phyloP scores from a whole-genome alignment of 2,113 vertebrate species.

The Protobothrops flavoviridis region DNA sequence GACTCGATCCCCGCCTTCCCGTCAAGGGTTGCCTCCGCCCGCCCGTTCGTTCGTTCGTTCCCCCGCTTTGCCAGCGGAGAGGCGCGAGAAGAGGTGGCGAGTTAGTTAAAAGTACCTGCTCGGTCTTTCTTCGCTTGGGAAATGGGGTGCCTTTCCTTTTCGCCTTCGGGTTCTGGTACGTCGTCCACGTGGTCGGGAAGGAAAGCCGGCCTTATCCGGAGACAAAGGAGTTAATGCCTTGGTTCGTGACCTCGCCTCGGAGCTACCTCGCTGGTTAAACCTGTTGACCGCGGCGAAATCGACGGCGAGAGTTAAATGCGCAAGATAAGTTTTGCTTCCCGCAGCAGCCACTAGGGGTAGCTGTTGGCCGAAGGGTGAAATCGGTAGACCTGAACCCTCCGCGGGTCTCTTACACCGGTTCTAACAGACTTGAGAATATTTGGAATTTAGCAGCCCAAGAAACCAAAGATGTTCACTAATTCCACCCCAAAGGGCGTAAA shows the following conservation, averaged over 20 bases:
- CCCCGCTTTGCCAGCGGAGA: background rate
- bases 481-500: background rate
- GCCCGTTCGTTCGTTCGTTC: no score
- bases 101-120: background rate
- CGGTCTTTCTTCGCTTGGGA: background rate
- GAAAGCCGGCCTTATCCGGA: background rate
- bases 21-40: background rate
- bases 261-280: background rate
- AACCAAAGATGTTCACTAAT: background rate
- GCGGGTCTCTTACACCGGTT: background rate
- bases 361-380: slow-evolving; percentile 69
- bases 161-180: background rate
- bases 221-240: background rate
- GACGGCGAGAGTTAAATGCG: background rate
- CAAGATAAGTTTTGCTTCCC: slow-evolving; percentile 25
- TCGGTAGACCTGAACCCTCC: background rate
- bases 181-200: background rate
- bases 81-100: background rate
- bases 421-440: no score
- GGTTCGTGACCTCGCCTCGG: background rate
- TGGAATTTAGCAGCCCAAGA: background rate
- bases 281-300: background rate
- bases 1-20: background rate
- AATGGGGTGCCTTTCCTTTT: no score
- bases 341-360: slow-evolving; percentile 69